Base-by-base conservation (phyloP, 1,140 invertebrate genomes). In the Drosophila lini region DNA sequence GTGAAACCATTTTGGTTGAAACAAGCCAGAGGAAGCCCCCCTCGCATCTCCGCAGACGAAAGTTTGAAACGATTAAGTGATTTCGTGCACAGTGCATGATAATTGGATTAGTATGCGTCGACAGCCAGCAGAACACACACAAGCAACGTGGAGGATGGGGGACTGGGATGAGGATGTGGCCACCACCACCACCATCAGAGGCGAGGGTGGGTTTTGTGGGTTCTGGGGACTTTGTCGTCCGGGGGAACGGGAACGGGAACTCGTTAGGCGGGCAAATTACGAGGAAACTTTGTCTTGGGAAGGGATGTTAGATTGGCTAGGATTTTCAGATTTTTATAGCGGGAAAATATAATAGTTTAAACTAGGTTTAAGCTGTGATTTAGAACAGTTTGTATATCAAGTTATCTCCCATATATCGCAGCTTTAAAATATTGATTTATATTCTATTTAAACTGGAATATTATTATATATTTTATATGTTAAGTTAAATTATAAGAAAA, bases 41-140 rank as follows among this genome's bases (percentile, higher is more conserved):
- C 13, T 16, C 61, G 41, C 16, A 15, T 15, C 44, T 82, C 76
- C 81, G 71, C 70, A 60, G 25, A 28, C 25, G 25, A 28, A 28
- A 28, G 76, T 71, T 68, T 53, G 58, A 81, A 63, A 60, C 85
- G 85, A 90, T 90, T 90, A 90, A 90, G 86, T 90, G 85, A 90
- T 89, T 88, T 76, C 78, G 85, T 81, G 78, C 82, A 70, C 81
- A 84, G 77, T 84, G 70, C 86, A 74, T 88, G 80, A 86, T 91
- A 91, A 91, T 91, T 91, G 90, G 90, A 91, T 91, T 91, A 91
- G 86, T 80, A 91, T 86, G 80, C 85, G 90, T 74, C 89, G 82
- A 86, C 90, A 91, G 73, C 80, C 68, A 69, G 61, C 59, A 75
- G 40, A 73, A 61, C 78, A 40, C 60, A 44, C 56, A 38, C 52